Evolutionary conservation across 2,888 invertebrate genomes (phyloP).

Genomic region (Pollenia griseotomentosa): DNA sequence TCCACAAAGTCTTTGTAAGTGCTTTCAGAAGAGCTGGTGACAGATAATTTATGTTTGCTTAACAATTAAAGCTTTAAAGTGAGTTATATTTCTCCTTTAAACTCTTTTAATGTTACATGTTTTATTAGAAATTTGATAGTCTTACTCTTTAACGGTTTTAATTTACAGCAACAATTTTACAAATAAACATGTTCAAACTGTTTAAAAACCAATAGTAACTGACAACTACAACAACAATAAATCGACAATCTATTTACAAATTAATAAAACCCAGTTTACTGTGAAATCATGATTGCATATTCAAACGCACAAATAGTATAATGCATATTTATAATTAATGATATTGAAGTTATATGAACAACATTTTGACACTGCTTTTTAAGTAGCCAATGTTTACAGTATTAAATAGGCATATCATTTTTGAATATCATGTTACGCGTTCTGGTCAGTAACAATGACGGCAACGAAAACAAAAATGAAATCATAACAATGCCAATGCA

Average conservation of each 20-base stretch:
- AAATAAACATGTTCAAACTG: neutral
- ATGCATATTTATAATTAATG: conserved; percentile 6
- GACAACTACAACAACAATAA: conserved; percentile 47
- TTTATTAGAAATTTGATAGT: neutral
- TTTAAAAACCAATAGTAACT: conserved; percentile 34
- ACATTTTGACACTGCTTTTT: conserved; percentile 60
- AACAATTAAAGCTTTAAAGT: neutral
- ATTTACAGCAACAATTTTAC: neutral
- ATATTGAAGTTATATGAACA: conserved; percentile 42
- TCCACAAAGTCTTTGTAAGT: neutral
- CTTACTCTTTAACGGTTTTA: neutral
- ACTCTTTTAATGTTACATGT: neutral
- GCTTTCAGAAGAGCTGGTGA: no score
- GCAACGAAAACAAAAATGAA: neutral
- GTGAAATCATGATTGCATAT: neutral
- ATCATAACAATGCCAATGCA: neutral
- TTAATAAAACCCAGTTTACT: conserved; percentile 40
- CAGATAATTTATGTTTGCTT: neutral
- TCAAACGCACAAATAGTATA: neutral
- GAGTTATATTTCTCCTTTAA: neutral
- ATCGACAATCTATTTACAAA: conserved; percentile 47
- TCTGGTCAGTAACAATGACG: conserved; percentile 2
- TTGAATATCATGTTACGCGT: conserved; percentile 38
- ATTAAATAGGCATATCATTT: conserved; percentile 57
- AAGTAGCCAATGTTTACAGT: conserved; percentile 57